Base-by-base conservation (phyloP, 2,113 vertebrate species). In the Cynopterus brachyotis region DNA sequence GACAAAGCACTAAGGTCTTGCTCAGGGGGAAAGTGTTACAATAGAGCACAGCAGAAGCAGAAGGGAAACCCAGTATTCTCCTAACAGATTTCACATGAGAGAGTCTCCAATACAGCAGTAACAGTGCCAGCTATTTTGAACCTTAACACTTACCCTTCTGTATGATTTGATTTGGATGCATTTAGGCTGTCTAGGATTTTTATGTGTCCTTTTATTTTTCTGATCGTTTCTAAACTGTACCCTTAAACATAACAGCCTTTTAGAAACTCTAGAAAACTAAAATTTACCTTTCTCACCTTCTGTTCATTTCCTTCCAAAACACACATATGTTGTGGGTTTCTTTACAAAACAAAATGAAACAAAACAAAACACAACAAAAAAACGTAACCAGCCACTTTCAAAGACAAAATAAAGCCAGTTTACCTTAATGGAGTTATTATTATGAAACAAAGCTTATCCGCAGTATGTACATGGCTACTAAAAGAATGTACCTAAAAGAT, bases 181-280 rank as follows among this genome's bases (percentile, higher is more conserved):
- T 91, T 89, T 88, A 89, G 96, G 95, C 97, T 97, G 97, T 97
- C 98, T 97, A 94, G 91, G 96, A 97, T 89, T 98, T 98, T 98
- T 98, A 98, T 98, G 95, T 95, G 96, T 98, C 95, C 96, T 94
- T 98, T 98, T 98, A 98, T 98, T 99, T 99, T 98, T 98, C 97
- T 98, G 97, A 98, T 98, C 95, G 94, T 98, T 90, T 98, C 97
- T 95, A 97, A 97, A 97, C 88, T 45, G 53, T 94, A 97, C 96
- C 97, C 97, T 98, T 98, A 98, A 98, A 98, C 98, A 98, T 98
- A 98, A 98, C 97, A 97, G 98, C 95, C 97, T 98, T 98, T 98
- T 98, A 98, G 97, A 98, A 98, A 96, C 97, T 96, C 97, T 94
- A 69, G 0, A 47, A 96, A 98, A 97, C 83, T 92, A 95, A 98